Percentiles rank a stretch among this genome's conserved stretches.
Evolutionary conservation across 1,140 invertebrate species (phyloP).

Genomic region (Orius insidiosus): DNA sequence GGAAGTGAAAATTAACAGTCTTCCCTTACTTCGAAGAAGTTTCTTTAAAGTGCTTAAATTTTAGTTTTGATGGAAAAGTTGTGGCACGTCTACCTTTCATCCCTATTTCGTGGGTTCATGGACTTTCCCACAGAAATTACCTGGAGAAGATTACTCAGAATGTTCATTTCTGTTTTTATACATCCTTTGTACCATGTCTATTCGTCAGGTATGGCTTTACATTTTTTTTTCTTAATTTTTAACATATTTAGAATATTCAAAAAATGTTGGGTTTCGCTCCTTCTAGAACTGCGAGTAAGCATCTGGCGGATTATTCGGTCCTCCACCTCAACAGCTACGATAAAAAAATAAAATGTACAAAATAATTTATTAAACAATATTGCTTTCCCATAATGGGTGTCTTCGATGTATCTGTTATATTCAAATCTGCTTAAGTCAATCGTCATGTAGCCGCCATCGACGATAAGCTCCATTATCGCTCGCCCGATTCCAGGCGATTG

Average conservation of each 20-base stretch:
- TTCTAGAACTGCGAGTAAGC: conserved; percentile 86
- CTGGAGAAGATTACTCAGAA: conserved; percentile 95
- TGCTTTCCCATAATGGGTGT: conserved; percentile 46
- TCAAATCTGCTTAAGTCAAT: conserved; percentile 62
- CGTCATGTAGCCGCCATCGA: conserved; percentile 49
- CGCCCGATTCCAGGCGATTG: conserved; percentile 75
- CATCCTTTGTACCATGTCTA: conserved; percentile 98
- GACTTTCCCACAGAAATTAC: conserved; percentile 90
- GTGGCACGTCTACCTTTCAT: conserved; percentile 93
- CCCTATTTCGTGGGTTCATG: conserved; percentile 92
- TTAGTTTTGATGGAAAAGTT: conserved; percentile 92
- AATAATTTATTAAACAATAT: conserved; percentile 32
- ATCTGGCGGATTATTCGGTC: conserved; percentile 41
- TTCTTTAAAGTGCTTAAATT: no score
- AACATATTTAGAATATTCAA: conserved; percentile 79
- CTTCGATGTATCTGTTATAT: conserved; percentile 61
- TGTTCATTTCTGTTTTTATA: conserved; percentile 99
- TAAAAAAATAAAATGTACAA: conserved; percentile 1
- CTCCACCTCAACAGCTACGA: conserved; percentile 20
- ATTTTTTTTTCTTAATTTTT: conserved; percentile 9
- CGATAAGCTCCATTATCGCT: conserved; percentile 65
- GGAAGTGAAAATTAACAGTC: no score
- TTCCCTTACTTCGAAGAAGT: no score
- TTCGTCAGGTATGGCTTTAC: conserved; percentile 55
- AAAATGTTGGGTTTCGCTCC: conserved; percentile 95